Evolutionary conservation across 2,113 vertebrate species (phyloP).

Genomic region (Equus quagga): DNA sequence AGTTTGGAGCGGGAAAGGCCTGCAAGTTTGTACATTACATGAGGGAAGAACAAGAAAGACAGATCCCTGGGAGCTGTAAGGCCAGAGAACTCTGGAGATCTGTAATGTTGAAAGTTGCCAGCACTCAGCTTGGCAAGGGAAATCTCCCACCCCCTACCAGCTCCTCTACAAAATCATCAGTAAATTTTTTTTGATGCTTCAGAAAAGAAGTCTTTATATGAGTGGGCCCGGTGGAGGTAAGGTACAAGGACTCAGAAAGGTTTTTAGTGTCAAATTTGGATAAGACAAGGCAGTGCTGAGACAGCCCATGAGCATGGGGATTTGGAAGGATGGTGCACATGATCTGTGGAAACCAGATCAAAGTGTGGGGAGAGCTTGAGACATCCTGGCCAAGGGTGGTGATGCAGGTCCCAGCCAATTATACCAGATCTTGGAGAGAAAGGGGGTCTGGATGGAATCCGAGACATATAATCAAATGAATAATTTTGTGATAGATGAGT

Average conservation of each 20-base stretch:
- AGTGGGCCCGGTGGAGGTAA: background rate
- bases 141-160: background rate
- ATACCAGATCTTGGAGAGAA: background rate
- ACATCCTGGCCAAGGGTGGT: background rate
- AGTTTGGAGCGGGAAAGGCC: background rate
- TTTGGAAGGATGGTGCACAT: accelerated
- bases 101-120: background rate
- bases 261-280: background rate
- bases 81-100: background rate
- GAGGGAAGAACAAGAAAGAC: background rate
- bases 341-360: background rate
- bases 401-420: too few relatives aligned
- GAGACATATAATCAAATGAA: background rate
- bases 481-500: background rate
- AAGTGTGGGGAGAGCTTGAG: background rate
- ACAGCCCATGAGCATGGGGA: background rate
- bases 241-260: background rate
- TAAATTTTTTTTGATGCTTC: background rate
- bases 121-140: background rate
- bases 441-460: accelerated
- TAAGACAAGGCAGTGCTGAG: background rate
- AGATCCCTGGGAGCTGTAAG: background rate
- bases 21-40: background rate
- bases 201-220: background rate
- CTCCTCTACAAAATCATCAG: background rate